Evolutionary conservation across 2,888 invertebrate species (phyloP).

Genomic region (Rambutsinella grinnellia): DNA sequence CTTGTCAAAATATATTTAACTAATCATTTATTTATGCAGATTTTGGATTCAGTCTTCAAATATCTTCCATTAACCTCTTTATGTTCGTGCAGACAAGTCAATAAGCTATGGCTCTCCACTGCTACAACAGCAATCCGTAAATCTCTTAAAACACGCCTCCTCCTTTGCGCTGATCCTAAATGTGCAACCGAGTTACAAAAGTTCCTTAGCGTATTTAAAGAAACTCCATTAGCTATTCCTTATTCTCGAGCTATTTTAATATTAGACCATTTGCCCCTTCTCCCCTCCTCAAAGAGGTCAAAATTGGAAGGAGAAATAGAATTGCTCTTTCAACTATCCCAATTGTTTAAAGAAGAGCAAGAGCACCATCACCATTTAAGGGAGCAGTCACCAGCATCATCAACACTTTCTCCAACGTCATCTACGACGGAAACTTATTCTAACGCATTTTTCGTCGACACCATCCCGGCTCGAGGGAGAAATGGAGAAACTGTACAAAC

Average conservation of each 20-base stretch:
- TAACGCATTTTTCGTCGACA: not conserved
- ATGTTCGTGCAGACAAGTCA: constrained; percentile 26
- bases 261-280: constrained; percentile 26
- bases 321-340: constrained; percentile 27
- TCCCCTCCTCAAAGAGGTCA: not conserved
- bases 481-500: constrained; percentile 22
- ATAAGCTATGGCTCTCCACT: constrained; percentile 12
- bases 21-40: too few relatives aligned
- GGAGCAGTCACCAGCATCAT: not conserved
- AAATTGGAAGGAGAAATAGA: constrained; percentile 26
- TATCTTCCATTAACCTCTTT: constrained; percentile 22
- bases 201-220: constrained; percentile 3
- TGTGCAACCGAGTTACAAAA: constrained; percentile 13
- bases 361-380: not conserved
- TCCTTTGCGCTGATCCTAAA: constrained; percentile 27
- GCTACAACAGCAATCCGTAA: constrained; percentile 20
- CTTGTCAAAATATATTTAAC: too few relatives aligned
- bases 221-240: constrained; percentile 11
- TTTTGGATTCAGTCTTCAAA: constrained; percentile 22
- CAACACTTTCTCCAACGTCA: not conserved
- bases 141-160: constrained; percentile 24
- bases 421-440: not conserved
- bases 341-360: constrained; percentile 19
- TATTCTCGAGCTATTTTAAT: constrained; percentile 30
- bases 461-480: not conserved